Percentiles rank a stretch among this genome's conserved stretches.
These are phyloP conservation scores for Alentia gelatinosa DNA, from an alignment of 2,888 invertebrate genomes.

Conservation along the genomic window DNA sequence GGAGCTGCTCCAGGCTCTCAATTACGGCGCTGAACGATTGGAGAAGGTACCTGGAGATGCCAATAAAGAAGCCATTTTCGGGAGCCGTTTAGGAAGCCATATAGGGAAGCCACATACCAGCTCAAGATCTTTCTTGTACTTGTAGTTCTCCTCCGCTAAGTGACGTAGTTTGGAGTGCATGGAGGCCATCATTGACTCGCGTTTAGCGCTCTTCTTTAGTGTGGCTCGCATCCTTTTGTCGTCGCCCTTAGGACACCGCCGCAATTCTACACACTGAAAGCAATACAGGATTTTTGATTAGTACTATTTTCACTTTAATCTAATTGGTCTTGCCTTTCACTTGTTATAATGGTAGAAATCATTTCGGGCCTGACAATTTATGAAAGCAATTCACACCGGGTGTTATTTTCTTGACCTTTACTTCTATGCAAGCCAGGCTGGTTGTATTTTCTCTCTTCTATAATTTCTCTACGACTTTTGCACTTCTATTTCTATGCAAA, in stretches of 20 bases:
- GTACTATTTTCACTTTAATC: no score
- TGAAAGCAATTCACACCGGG: no score
- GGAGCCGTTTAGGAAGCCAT: background rate
- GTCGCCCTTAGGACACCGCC: constrained; percentile 91
- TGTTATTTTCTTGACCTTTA: no score
- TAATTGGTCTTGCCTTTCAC: no score
- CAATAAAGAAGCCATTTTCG: background rate
- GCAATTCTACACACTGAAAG: constrained; percentile 90
- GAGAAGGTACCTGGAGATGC: background rate
- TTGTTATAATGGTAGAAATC: no score
- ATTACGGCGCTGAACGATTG: background rate
- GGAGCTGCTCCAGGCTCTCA: background rate
- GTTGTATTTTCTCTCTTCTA: no score
- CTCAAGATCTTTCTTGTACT: constrained; percentile 90
- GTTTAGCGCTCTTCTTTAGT: constrained; percentile 84
- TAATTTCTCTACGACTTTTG: no score
- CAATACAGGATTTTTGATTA: no score
- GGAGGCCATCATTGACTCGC: constrained; percentile 83
- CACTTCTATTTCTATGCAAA: no score
- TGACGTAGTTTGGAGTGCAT: constrained; percentile 91
- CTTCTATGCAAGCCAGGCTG: no score
- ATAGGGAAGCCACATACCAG: constrained; percentile 81
- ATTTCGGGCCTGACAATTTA: no score
- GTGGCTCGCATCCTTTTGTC: constrained; percentile 93
- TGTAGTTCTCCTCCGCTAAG: constrained; percentile 90